Evolutionary conservation across 2,888 invertebrate genomes (phyloP), one percentile per base, ranked within the genome.

Genomic region (Meloe dianella): DNA sequence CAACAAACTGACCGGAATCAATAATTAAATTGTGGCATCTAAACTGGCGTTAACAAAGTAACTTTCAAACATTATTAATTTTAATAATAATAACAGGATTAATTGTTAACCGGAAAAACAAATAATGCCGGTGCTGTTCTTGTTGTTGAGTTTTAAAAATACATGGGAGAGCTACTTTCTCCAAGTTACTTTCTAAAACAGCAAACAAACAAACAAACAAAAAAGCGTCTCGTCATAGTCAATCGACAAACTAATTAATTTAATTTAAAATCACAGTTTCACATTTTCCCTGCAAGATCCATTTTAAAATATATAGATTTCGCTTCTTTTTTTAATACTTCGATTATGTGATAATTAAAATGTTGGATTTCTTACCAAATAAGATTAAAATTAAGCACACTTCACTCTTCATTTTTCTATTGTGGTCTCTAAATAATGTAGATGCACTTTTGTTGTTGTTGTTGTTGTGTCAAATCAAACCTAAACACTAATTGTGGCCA

Each of bases 361-460:
- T n/a, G n/a, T 47, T 1, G 2, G 22, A 22, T 20, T 51, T 65
- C 73, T 75, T 72, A 76, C 75, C 70, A 54, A 74, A 64, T 38
- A 71, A 66, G 63, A 72, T 70, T 54, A 77, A 62, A 68, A 75
- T 72, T 0, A 27, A 54, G 70, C 74, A 74, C 69, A 77, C 57
- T 67, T 72, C 77, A 74, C 72, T 74, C 72, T 67, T 74, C 78
- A 78, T 78, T 67, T 64, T 77, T n/a, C n/a, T n/a, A n/a, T n/a
- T n/a, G n/a, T n/a, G n/a, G n/a, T n/a, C 32, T 24, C 12, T 30
- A 41, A 61, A 57, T 57, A 7, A 30, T 30, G 3, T 6, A 30
- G n/a, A n/a, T n/a, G n/a, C 14, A 14, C 14, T 35, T n/a, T 38
- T 38, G 14, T 32, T 32, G 32, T 32, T 12, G 32, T 12, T 12